Evolutionary conservation across 2,797 vertebrate species (phyloP).

Genomic region (Hippopotamyrus pictus): DNA sequence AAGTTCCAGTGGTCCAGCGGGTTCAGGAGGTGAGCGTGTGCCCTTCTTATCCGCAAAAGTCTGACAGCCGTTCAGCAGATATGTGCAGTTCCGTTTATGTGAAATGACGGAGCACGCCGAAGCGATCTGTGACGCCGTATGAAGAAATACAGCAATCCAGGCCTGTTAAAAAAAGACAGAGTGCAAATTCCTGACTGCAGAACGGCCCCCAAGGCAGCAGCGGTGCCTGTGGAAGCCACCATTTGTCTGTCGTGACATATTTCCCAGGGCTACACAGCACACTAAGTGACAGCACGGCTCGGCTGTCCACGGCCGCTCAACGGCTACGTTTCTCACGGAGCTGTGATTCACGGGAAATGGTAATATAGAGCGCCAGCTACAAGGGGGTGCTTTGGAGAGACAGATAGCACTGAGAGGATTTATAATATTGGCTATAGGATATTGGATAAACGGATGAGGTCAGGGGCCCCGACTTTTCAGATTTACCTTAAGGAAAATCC

Average conservation of each 20-base stretch:
- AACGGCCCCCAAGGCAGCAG: neutral
- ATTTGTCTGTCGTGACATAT: neutral
- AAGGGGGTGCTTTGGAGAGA: neutral
- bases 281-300: neutral
- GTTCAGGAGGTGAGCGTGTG: neutral
- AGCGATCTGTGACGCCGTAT: neutral
- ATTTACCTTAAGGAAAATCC: slow-evolving; percentile 36
- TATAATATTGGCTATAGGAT: slow-evolving; percentile 15
- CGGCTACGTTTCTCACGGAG: neutral
- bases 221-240: neutral
- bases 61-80: neutral
- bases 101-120: neutral
- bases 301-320: neutral
- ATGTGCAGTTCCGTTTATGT: neutral
- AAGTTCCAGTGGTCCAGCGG: neutral
- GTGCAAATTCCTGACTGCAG: neutral
- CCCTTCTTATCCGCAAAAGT: neutral
- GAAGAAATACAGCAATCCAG: neutral
- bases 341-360: neutral
- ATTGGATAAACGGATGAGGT: slow-evolving; percentile 42
- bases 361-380: neutral
- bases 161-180: neutral
- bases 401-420: neutral
- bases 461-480: slow-evolving; percentile 48
- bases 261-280: neutral